These are phyloP conservation scores for Furcifer pardalis DNA, from an alignment of 2,797 vertebrate species.

Conservation along the genomic window DNA sequence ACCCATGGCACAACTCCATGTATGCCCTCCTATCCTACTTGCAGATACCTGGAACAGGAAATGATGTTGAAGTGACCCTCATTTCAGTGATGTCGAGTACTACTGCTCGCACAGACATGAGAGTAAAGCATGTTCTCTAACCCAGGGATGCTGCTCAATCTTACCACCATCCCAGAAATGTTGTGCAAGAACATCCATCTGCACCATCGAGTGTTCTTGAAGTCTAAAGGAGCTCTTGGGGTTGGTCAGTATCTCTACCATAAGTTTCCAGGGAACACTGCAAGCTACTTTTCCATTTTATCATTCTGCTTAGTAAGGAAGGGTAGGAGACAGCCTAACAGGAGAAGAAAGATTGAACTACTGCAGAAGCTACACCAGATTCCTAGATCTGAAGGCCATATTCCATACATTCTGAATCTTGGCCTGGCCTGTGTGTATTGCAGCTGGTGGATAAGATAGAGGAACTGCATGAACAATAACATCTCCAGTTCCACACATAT, in stretches of 20 bases:
- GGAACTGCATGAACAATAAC: not conserved
- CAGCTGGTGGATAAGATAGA: not conserved
- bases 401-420: not conserved
- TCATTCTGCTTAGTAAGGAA: not conserved
- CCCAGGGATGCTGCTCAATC: no score
- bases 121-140: no score
- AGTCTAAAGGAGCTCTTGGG: not conserved
- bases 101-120: no score
- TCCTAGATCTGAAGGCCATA: no score
- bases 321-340: not conserved
- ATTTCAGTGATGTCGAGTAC: no score
- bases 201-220: not conserved
- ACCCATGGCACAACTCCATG: no score
- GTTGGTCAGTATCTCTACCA: no score
- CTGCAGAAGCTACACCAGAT: no score
- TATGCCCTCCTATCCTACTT: no score
- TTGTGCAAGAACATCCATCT: not conserved
- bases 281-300: not conserved
- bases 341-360: not conserved
- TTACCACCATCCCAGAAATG: no score
- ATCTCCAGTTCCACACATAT: not conserved
- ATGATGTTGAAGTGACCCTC: no score
- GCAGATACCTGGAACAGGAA: no score
- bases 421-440: not conserved
- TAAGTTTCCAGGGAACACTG: not conserved